phyloP scores from a whole-genome alignment of 2,797 vertebrate species.

The Macropus fuliginosus region DNA sequence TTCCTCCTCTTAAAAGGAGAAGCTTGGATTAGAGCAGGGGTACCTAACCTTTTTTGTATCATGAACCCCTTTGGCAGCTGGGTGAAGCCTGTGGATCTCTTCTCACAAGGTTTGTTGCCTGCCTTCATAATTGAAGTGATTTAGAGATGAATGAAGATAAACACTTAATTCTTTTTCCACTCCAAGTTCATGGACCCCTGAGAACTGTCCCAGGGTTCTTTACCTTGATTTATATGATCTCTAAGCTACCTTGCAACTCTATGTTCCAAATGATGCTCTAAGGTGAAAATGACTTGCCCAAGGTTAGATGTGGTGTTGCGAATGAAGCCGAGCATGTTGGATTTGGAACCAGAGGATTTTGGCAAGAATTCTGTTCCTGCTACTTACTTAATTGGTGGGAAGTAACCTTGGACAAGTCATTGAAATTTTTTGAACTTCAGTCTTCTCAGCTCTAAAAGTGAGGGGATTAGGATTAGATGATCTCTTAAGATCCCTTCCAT shows the following conservation, averaged over 20 bases:
- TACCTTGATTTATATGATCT: background rate
- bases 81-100: background rate
- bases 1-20: background rate
- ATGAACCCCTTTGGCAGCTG: background rate
- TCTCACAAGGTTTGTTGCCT: background rate
- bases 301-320: background rate
- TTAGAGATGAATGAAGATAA: background rate
- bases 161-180: background rate
- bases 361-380: background rate
- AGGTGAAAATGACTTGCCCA: background rate
- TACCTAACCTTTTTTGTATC: background rate
- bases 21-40: background rate
- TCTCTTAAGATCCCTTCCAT: background rate
- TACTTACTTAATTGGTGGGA: background rate
- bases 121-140: background rate
- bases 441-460: background rate
- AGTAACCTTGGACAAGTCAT: background rate
- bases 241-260: background rate
- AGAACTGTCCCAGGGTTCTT: background rate
- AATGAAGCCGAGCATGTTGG: background rate
- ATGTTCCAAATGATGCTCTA: background rate
- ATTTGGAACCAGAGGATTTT: background rate
- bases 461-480: background rate
- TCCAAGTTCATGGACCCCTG: background rate
- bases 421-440: background rate